phyloP scores from a whole-genome alignment of 1,140 invertebrate species.

The Apis laboriosa region DNA sequence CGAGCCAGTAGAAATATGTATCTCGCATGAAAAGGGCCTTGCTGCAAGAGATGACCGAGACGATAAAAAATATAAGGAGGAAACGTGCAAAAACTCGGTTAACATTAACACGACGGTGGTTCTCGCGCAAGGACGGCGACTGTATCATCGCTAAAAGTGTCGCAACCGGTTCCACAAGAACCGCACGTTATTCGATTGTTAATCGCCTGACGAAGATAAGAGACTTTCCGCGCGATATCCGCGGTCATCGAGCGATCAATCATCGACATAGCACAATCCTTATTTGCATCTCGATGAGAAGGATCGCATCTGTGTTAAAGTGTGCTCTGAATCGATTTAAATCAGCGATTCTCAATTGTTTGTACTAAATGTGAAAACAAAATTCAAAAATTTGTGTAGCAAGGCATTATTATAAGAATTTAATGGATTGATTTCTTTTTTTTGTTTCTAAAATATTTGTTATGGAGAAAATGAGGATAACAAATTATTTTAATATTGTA shows the following conservation, averaged over 20 bases:
- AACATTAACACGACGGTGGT: not conserved
- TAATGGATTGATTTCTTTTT: too few relatives aligned
- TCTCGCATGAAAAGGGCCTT: too few relatives aligned
- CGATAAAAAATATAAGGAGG: not conserved
- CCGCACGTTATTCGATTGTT: conserved; percentile 28
- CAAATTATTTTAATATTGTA: too few relatives aligned
- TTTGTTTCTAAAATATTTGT: too few relatives aligned
- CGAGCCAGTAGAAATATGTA: too few relatives aligned
- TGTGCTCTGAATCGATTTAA: too few relatives aligned
- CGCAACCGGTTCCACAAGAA: conserved; percentile 57
- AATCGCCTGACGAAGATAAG: conserved; percentile 14
- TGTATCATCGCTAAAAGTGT: conserved; percentile 69
- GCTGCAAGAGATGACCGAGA: not conserved
- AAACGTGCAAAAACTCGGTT: conserved; percentile 43
- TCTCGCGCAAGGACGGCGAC: conserved; percentile 41
- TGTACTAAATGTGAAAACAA: too few relatives aligned
- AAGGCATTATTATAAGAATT: too few relatives aligned
- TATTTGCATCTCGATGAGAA: not conserved
- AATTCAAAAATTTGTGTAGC: too few relatives aligned
- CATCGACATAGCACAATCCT: not conserved
- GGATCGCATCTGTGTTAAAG: too few relatives aligned
- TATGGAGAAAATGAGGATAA: too few relatives aligned
- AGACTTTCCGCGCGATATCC: not conserved
- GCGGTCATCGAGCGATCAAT: not conserved
- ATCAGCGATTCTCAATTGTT: too few relatives aligned